Conservation (phyloP, 2,797 vertebrate species). For the Alexandromys oeconomus region DNA sequence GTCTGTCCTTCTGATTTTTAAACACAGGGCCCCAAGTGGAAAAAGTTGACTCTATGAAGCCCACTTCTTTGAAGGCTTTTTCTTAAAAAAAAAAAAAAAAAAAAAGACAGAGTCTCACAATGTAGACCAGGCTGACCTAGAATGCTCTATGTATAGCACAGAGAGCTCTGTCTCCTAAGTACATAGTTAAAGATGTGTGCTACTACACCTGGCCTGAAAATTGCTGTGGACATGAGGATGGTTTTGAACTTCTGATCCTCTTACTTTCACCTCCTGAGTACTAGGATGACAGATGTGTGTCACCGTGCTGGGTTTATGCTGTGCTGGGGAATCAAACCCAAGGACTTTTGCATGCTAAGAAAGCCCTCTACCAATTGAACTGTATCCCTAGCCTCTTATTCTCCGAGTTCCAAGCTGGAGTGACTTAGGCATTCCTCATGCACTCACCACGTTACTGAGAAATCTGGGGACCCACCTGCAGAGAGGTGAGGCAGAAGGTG, state of each 20-base stretch:
- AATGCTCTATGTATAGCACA: background rate
- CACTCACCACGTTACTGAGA: constrained; percentile 23
- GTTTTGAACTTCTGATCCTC: background rate
- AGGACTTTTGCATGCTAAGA: background rate
- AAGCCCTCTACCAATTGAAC: background rate
- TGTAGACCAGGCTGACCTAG: too few relatives aligned
- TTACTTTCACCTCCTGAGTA: background rate
- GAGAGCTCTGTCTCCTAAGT: background rate
- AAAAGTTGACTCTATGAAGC: background rate
- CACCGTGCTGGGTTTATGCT: background rate
- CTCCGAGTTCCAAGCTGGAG: background rate
- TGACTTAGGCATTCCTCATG: too few relatives aligned
- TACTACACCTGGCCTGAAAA: background rate
- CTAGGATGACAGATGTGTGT: background rate
- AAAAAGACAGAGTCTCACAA: background rate
- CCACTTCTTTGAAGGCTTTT: background rate
- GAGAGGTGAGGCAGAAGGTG: constrained; percentile 92
- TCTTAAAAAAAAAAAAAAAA: too few relatives aligned
- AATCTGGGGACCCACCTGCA: constrained; percentile 87
- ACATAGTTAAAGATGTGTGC: background rate
- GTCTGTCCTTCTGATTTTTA: background rate
- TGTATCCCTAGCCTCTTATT: background rate
- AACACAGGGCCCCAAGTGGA: background rate
- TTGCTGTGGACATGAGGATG: background rate
- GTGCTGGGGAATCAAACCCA: background rate